These are phyloP conservation scores for Iphiclides podalirius DNA, from an alignment of 2,888 invertebrate species.

Conservation along the genomic window DNA sequence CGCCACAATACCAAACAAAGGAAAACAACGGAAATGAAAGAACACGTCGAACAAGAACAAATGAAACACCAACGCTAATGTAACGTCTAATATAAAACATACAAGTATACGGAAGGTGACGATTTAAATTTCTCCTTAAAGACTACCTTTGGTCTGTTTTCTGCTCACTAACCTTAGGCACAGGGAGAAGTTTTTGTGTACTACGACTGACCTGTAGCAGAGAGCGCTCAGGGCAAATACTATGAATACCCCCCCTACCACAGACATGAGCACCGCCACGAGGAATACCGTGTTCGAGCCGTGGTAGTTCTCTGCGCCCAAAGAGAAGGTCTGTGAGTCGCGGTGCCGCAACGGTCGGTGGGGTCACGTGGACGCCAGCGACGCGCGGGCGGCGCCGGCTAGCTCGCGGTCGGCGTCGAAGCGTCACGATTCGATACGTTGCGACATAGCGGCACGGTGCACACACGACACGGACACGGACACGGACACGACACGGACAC, in stretches of 20 bases:
- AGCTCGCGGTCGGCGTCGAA: slow-evolving; percentile 56
- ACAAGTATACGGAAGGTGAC: slow-evolving; percentile 80
- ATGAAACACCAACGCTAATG: slow-evolving; percentile 78
- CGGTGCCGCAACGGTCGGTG: slow-evolving; percentile 42
- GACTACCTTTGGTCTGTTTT: slow-evolving; percentile 87
- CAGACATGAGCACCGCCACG: slow-evolving; percentile 98
- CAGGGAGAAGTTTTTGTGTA: slow-evolving; percentile 99
- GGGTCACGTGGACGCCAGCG: slow-evolving; percentile 34
- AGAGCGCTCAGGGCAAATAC: slow-evolving; percentile 99
- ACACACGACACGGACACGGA: slow-evolving; percentile 52
- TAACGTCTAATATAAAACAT: slow-evolving; percentile 76
- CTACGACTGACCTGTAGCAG: slow-evolving; percentile 99
- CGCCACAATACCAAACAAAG: slow-evolving; percentile 40
- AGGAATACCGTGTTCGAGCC: slow-evolving; percentile 98
- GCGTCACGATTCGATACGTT: slow-evolving; percentile 43
- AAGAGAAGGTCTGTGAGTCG: slow-evolving; percentile 65
- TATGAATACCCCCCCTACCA: slow-evolving; percentile 99
- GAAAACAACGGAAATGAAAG: slow-evolving; percentile 63
- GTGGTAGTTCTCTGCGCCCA: slow-evolving; percentile 94
- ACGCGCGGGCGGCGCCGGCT: slow-evolving; percentile 44
- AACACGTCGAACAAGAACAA: slow-evolving; percentile 67
- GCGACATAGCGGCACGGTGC: slow-evolving; percentile 54
- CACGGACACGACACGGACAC: slow-evolving; percentile 48
- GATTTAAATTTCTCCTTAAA: slow-evolving; percentile 79
- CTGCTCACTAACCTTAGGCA: slow-evolving; percentile 99